A percentile compares a stretch with the other conserved stretches of the same genome.
Conservation (phyloP, 2,797 vertebrate genomes). For the Gymnothorax reevesii region DNA sequence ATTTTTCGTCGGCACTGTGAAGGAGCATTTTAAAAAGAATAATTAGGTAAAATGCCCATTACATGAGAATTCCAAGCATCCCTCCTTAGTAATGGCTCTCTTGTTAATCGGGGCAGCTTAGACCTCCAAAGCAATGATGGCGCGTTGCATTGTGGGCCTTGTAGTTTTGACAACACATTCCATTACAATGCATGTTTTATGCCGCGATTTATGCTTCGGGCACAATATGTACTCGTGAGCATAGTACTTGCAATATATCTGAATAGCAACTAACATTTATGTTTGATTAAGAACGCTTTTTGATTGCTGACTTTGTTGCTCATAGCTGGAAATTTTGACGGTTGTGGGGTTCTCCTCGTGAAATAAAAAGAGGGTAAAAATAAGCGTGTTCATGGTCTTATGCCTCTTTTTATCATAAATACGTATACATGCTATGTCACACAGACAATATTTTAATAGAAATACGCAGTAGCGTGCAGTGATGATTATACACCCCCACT, state of each 20-base stretch:
- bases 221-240: neutral
- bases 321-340: neutral
- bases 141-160: conserved; percentile 27
- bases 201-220: neutral
- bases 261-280: neutral
- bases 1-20: conserved; percentile 9
- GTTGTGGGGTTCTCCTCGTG: neutral
- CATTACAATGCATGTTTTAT: neutral
- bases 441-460: too few relatives aligned
- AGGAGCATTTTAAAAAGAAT: conserved; percentile 8
- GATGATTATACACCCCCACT: too few relatives aligned
- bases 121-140: conserved; percentile 8
- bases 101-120: conserved; percentile 34
- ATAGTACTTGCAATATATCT: neutral
- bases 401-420: neutral
- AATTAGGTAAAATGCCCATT: conserved; percentile 27
- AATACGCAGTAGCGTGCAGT: too few relatives aligned
- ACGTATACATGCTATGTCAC: neutral
- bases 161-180: neutral
- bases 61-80: neutral
- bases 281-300: neutral
- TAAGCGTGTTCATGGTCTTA: neutral
- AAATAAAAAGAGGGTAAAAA: neutral
- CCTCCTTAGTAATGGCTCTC: conserved; percentile 41
- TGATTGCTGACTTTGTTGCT: neutral